Percentiles rank a stretch among this genome's conserved stretches.
Conservation (phyloP, 2,113 vertebrate species). For the Columba livia region DNA sequence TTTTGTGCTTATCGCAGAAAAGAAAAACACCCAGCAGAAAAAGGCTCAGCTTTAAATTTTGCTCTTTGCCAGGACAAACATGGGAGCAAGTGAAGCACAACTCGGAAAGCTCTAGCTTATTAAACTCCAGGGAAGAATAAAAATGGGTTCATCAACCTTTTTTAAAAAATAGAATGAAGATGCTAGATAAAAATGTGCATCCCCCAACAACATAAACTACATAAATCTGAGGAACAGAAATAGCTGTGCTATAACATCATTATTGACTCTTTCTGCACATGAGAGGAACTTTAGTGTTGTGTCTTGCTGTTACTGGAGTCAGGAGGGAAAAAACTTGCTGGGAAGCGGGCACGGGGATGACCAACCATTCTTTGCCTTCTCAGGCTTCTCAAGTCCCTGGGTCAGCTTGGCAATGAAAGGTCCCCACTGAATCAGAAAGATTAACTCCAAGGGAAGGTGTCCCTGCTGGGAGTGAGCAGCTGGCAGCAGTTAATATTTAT, state of each 20-base stretch:
- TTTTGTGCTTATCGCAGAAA: neutral
- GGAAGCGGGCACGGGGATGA: neutral
- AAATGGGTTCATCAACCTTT: neutral
- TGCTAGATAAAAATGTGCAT: neutral
- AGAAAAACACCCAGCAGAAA: constrained; percentile 35
- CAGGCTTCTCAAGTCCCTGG: neutral
- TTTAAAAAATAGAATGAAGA: neutral
- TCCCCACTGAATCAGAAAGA: neutral
- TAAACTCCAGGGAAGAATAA: neutral
- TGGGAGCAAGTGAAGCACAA: neutral
- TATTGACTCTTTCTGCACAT: neutral
- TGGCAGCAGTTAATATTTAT: constrained; percentile 53
- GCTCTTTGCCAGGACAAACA: constrained; percentile 58
- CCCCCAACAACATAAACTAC: neutral
- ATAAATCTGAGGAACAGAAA: neutral
- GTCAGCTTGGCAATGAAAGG: neutral
- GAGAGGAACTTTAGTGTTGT: neutral
- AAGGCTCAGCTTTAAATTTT: neutral
- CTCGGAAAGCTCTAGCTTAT: neutral
- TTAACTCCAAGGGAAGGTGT: neutral
- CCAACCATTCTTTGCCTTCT: neutral
- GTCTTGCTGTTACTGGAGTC: neutral
- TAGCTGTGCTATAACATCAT: neutral
- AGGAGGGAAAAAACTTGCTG: neutral
- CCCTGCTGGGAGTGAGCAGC: neutral